phyloP scores from a whole-genome alignment of 2,797 vertebrate genomes.

The Tokudaia tokunoshimensis region DNA sequence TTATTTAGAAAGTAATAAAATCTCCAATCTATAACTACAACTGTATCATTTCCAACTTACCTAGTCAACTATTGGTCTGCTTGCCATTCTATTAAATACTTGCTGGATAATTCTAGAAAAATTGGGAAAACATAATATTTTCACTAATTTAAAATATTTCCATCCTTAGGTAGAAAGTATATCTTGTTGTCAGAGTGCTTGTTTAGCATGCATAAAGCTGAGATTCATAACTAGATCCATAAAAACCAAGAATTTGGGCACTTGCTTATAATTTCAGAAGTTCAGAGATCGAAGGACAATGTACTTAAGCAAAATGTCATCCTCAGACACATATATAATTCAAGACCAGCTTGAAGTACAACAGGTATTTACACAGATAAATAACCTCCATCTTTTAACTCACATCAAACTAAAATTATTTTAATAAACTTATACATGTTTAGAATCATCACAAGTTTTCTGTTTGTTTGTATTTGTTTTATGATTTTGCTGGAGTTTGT shows the following conservation, averaged over 20 bases:
- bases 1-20: not conserved
- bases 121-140: not conserved
- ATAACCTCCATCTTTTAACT: not conserved
- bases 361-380: not conserved
- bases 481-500: not conserved
- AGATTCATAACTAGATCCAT: not conserved
- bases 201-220: not conserved
- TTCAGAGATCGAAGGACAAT: not conserved
- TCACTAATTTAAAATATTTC: not conserved
- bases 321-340: not conserved
- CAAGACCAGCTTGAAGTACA: not conserved
- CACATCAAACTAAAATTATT: not conserved
- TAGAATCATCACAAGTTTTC: not conserved
- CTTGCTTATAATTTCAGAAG: not conserved
- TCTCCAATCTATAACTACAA: not conserved
- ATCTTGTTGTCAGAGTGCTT: not conserved
- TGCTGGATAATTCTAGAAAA: not conserved
- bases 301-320: not conserved
- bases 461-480: too few relatives aligned
- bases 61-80: not conserved
- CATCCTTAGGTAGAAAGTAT: not conserved
- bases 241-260: not conserved
- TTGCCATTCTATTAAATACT: not conserved
- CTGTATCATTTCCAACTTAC: not conserved
- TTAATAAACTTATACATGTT: not conserved